A percentile compares a stretch with the other conserved stretches of the same genome.
Conservation (phyloP, 2,888 invertebrate genomes). For the Perizoma flavofasciatum region DNA sequence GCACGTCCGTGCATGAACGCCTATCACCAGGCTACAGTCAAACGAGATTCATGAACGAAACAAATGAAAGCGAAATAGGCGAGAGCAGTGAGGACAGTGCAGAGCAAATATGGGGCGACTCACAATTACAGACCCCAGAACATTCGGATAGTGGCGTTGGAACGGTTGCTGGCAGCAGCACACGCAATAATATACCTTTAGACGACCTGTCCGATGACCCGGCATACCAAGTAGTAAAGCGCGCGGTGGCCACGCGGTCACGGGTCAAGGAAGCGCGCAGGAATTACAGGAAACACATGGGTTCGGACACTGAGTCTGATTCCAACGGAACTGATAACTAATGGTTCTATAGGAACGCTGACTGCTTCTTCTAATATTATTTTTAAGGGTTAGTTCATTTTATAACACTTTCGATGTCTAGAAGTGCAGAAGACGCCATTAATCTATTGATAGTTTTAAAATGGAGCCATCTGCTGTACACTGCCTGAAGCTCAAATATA, state of each 20-base stretch:
- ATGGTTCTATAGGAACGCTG: constrained; percentile 38
- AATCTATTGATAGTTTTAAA: too few relatives aligned
- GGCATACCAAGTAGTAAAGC: constrained; percentile 77
- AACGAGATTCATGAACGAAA: constrained; percentile 77
- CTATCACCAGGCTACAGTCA: constrained; percentile 60
- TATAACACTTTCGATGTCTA: constrained; percentile 21
- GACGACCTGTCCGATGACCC: constrained; percentile 73
- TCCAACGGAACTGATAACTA: constrained; percentile 77
- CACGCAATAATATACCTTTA: constrained; percentile 53
- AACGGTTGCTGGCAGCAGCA: constrained; percentile 65
- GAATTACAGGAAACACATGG: constrained; percentile 86
- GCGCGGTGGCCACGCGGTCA: constrained; percentile 14
- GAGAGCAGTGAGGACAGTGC: constrained; percentile 60
- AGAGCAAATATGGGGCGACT: constrained; percentile 11
- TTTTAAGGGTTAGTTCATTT: constrained; percentile 29
- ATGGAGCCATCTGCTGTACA: too few relatives aligned
- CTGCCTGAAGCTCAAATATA: too few relatives aligned
- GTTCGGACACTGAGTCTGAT: constrained; percentile 74
- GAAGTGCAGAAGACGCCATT: constrained; percentile 1
- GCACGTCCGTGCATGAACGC: constrained; percentile 51
- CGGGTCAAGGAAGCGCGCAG: constrained; percentile 85
- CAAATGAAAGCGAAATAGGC: constrained; percentile 75
- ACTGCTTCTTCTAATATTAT: constrained; percentile 46
- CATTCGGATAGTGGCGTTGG: constrained; percentile 75
- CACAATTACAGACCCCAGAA: constrained; percentile 33